Percentiles rank a stretch among this genome's conserved stretches.
Evolutionary conservation across 2,113 vertebrate species (phyloP).

Genomic region (Mustelus asterias): DNA sequence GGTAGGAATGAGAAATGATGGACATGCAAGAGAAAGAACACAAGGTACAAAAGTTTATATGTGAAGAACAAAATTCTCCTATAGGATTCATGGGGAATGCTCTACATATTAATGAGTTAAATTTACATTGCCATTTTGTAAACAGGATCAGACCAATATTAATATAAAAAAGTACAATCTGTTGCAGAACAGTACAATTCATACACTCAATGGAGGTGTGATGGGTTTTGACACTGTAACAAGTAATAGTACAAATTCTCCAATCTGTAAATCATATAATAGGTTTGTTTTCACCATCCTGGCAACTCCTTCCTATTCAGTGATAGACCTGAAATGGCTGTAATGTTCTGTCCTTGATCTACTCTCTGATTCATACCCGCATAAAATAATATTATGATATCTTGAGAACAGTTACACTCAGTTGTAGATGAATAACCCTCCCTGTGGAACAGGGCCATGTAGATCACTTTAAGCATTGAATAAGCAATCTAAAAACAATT

Average conservation of each 20-base stretch:
- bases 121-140: neutral
- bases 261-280: neutral
- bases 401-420: constrained; percentile 49
- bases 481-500: constrained; percentile 37
- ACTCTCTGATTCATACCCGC: constrained; percentile 43
- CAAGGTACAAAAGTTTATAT: neutral
- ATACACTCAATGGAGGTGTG: neutral
- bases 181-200: neutral
- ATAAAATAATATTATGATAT: constrained; percentile 44
- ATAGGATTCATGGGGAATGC: neutral
- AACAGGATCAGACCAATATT: neutral
- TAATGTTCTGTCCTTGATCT: constrained; percentile 39
- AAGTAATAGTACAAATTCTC: neutral
- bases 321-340: constrained; percentile 20
- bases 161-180: neutral
- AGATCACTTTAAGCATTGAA: constrained; percentile 42
- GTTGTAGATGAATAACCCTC: constrained; percentile 49
- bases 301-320: no score
- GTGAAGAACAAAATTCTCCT: neutral
- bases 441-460: constrained; percentile 41
- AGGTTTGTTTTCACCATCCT: constrained; percentile 2
- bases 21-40: neutral
- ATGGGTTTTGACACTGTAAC: neutral
- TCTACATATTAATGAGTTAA: neutral
- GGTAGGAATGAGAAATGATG: neutral